Base-by-base conservation (phyloP, 2,113 vertebrate species). In the Petrocephalus zakoni region DNA sequence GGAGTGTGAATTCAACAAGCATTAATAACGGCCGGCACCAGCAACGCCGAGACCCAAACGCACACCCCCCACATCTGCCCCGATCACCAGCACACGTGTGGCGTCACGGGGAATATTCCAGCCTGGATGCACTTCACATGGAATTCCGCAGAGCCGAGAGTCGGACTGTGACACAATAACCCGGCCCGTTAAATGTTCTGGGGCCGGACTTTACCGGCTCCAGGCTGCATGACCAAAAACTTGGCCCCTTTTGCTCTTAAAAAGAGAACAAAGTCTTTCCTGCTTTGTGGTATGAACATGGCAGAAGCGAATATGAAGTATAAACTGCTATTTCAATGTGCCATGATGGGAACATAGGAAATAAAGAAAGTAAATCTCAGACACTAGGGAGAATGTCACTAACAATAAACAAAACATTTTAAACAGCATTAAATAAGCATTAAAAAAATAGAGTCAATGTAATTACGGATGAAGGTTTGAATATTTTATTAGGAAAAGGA, bases 231-330 rank as follows among this genome's bases (percentile, higher is more conserved):
- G 51, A 78, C 29, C 25, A 34, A 88, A 56, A 34, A 10, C 87
- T 55, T 87, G 52, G 75, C 72, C 13, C 22, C 64, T 13, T 1
- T 78, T 29, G 19, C 29, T 6, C 34, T 86, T 86, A 52, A 4
- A 17, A 52, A 88, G n/a, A 81, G n/a, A 78, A 88, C 49, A 87
- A 72, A 61, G 84, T 86, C 34, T 6, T 87, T 68, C 58, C 87
- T 72, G 13, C 47, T 55, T 10, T 34, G 64, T 13, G 61, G 64
- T 87, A 47, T 37, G 15, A 78, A 19, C 37, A 47, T 49, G 53
- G 87, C 25, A 86, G 64, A 47, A 25, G 25, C 10, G 68, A 55
- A 52, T 53, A 81, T 29, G 25, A 10, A 29, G 61, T 42, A 51
- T 81, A 75, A 88, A 88, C 87, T 29, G 49, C 49, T 34, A 53